A percentile compares a stretch with the other conserved stretches of the same genome.
Conservation (phyloP, 2,888 invertebrate genomes). For the Epirrhoe alternata region DNA sequence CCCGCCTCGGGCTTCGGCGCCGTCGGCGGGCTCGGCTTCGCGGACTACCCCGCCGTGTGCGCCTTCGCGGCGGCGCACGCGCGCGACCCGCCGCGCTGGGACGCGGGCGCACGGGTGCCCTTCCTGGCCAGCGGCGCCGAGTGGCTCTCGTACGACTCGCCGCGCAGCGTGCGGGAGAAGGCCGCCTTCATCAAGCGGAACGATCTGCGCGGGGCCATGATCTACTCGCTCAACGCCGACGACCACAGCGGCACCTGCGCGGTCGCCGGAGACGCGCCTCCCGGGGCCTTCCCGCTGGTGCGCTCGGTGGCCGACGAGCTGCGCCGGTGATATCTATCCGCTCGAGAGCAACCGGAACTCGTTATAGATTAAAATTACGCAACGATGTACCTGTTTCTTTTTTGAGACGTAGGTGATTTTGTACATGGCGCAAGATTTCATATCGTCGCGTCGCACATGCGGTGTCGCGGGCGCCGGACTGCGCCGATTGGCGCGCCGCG, state of each 20-base stretch:
- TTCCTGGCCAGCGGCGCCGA: slow-evolving; percentile 89
- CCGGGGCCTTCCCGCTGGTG: slow-evolving; percentile 54
- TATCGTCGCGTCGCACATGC: slow-evolving; percentile 46
- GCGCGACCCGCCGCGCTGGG: slow-evolving; percentile 65
- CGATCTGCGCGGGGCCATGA: slow-evolving; percentile 92
- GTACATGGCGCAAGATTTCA: slow-evolving; percentile 79
- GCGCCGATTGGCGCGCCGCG: slow-evolving; percentile 36
- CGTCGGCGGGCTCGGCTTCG: slow-evolving; percentile 89
- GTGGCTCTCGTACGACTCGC: slow-evolving; percentile 94
- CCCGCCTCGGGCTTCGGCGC: slow-evolving; percentile 89
- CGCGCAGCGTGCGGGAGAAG: slow-evolving; percentile 89
- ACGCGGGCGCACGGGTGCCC: slow-evolving; percentile 85
- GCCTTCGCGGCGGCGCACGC: slow-evolving; percentile 88
- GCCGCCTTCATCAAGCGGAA: slow-evolving; percentile 87
- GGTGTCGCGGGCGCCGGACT: slow-evolving; percentile 29
- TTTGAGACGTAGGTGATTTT: slow-evolving; percentile 80
- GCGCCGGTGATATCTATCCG: not conserved
- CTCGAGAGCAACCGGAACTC: not conserved
- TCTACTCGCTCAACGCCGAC: slow-evolving; percentile 93
- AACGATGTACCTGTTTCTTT: slow-evolving; percentile 67
- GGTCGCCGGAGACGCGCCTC: slow-evolving; percentile 39
- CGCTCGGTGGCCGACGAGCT: slow-evolving; percentile 32
- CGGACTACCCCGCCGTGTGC: slow-evolving; percentile 89
- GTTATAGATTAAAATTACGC: not conserved
- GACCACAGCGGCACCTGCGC: slow-evolving; percentile 88